Conservation (phyloP, 1,140 invertebrate genomes). For the Drosophila rhopaloa region DNA sequence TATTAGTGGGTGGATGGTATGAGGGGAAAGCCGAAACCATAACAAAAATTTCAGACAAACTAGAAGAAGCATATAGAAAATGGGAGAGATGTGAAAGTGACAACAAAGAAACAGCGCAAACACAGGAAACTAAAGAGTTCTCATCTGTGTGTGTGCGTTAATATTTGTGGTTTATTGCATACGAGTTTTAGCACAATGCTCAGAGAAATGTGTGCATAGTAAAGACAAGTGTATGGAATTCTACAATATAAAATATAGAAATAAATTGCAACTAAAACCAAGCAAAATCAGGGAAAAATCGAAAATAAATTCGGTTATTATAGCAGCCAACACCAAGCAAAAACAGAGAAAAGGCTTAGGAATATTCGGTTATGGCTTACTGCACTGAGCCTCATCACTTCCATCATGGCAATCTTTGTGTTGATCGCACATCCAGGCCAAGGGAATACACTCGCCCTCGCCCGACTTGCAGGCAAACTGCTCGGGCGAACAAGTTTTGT, state of each 20-base stretch:
- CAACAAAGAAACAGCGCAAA: slow-evolving; percentile 48
- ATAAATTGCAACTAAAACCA: slow-evolving; percentile 35
- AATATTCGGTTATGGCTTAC: slow-evolving; percentile 87
- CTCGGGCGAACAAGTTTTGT: slow-evolving; percentile 91
- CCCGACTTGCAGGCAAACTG: slow-evolving; percentile 93
- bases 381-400: slow-evolving; percentile 94
- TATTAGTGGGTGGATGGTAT: slow-evolving; percentile 31
- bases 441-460: slow-evolving; percentile 93
- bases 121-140: slow-evolving; percentile 53
- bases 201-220: slow-evolving; percentile 38
- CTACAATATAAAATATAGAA: slow-evolving; percentile 5
- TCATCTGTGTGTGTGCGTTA: slow-evolving; percentile 39
- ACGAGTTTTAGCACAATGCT: slow-evolving; percentile 48
- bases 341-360: slow-evolving; percentile 12
- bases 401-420: slow-evolving; percentile 94
- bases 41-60: slow-evolving; percentile 56
- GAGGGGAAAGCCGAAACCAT: slow-evolving; percentile 67
- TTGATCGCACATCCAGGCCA: slow-evolving; percentile 96
- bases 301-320: slow-evolving; percentile 24
- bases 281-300: slow-evolving; percentile 8
- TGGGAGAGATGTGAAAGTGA: slow-evolving; percentile 35
- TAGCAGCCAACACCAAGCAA: slow-evolving; percentile 30
- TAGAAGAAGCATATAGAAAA: slow-evolving; percentile 38
- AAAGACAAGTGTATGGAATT: slow-evolving; percentile 29
- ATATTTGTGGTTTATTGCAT: slow-evolving; percentile 70